Base-by-base conservation (phyloP, 2,113 vertebrate genomes). In the Dasyornis broadbenti region DNA sequence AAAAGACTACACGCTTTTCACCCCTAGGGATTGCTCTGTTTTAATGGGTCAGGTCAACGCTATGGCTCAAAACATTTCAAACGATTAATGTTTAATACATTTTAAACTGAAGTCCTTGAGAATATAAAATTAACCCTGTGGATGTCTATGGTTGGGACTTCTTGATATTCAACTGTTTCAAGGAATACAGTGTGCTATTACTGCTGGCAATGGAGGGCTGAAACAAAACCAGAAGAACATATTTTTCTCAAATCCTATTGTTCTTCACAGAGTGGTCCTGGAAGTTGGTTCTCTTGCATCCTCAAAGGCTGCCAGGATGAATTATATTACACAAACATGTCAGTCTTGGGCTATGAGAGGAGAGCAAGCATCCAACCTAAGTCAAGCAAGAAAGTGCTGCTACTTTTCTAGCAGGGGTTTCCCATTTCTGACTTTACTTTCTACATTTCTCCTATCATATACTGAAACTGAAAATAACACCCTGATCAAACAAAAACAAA, bases 1-100 rank as follows among this genome's bases (percentile, higher is more conserved):
- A 95, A 95, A 96, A 94, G 95, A 94, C 95, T 96, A 96, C 42
- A 81, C 1, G 65, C 92, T 97, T 96, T 95, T 95, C 94, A 91
- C 95, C 86, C 87, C 39, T 45, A 52, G 92, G 92, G 61, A 86
- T 71, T 86, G 82, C 81, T 88, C 82, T 66, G 22, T 64, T 95
- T 89, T 89, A 95, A 61, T 84, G 63, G 94, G 82, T 68, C 76
- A 81, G 91, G 91, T 94, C 96, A 96, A 66, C 0, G 0, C 24
- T 88, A 42, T 66, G 91, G 70, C 72, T 88, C 50, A 66, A 84
- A 71, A 91, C 89, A 64, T 78, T 94, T 75, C 66, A 70, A 89
- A 64, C 57, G 9, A 80, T 91, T 94, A 92, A 78, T 87, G 64
- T 93, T 54, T 78, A 91, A 88, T 84, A 27, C 24, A 42, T 89